These are phyloP conservation scores for Ephestia elutella DNA, from an alignment of 1,140 invertebrate species.

Conservation along the genomic window DNA sequence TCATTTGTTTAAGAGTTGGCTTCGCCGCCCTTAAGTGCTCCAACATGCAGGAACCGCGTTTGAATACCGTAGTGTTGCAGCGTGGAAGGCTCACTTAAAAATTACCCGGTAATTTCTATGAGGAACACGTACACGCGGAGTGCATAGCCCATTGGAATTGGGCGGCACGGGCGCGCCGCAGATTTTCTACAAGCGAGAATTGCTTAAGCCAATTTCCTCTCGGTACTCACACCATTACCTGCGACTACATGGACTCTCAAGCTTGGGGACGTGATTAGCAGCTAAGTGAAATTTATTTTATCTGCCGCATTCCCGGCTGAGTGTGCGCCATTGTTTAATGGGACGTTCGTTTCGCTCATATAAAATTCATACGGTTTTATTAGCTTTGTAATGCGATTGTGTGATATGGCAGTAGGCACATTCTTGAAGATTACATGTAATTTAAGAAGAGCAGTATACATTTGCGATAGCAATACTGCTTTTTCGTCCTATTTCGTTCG, in stretches of 20 bases:
- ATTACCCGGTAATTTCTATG: constrained; percentile 66
- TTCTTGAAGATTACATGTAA: not conserved
- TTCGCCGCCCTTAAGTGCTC: constrained; percentile 58
- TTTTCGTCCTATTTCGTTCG: not conserved
- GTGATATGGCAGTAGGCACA: not conserved
- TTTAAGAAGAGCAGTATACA: not conserved
- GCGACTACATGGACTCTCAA: constrained; percentile 37
- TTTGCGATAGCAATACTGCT: too few species aligned
- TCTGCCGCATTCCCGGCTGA: constrained; percentile 26
- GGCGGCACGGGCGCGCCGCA: constrained; percentile 32
- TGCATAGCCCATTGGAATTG: constrained; percentile 55
- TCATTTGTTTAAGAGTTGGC: constrained; percentile 65
- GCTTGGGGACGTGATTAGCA: constrained; percentile 50
- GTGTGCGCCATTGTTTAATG: constrained; percentile 36
- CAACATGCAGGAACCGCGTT: constrained; percentile 39
- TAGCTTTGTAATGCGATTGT: constrained; percentile 5
- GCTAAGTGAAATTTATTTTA: constrained; percentile 62
- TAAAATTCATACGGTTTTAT: constrained; percentile 14
- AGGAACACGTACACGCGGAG: constrained; percentile 61
- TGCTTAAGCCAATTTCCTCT: constrained; percentile 66
- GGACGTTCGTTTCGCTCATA: constrained; percentile 32
- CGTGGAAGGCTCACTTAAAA: constrained; percentile 66
- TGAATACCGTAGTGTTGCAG: constrained; percentile 65
- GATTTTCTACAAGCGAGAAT: constrained; percentile 45
- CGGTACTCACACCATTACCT: constrained; percentile 54